Evolutionary conservation across 2,113 vertebrate species (phyloP).

Genomic region (Lepisosteus osseus): DNA sequence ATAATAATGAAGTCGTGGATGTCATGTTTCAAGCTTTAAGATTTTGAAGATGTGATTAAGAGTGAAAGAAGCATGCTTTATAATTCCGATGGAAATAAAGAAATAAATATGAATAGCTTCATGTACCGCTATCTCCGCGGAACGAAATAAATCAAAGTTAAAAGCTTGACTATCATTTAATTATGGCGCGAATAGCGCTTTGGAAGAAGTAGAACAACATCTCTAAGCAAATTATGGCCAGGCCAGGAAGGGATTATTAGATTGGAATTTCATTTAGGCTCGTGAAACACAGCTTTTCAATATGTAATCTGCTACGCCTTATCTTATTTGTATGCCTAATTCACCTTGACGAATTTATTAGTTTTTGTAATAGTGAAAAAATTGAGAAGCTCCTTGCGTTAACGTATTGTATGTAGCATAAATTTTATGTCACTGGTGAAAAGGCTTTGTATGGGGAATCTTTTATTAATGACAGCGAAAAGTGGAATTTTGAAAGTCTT

Average conservation of each 20-base stretch:
- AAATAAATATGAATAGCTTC: slow-evolving; percentile 58
- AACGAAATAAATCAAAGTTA: slow-evolving; percentile 83
- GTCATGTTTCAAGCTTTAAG: not conserved
- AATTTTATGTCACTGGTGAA: slow-evolving; percentile 74
- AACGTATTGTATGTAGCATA: slow-evolving; percentile 71
- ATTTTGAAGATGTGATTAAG: not conserved
- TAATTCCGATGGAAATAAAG: slow-evolving; percentile 21
- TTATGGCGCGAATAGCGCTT: slow-evolving; percentile 73
- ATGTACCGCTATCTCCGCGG: slow-evolving; percentile 65
- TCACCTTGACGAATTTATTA: slow-evolving; percentile 83
- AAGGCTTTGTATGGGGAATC: slow-evolving; percentile 71
- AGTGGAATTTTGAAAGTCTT: slow-evolving; percentile 68
- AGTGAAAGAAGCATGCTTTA: slow-evolving; percentile 6
- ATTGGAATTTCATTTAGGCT: slow-evolving; percentile 87
- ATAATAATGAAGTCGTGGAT: not conserved
- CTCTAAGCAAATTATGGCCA: slow-evolving; percentile 81
- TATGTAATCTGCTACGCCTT: slow-evolving; percentile 77
- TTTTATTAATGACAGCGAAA: slow-evolving; percentile 78
- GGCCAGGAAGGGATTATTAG: slow-evolving; percentile 78
- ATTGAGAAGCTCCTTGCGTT: slow-evolving; percentile 65
- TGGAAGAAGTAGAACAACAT: slow-evolving; percentile 78
- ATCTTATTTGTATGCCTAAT: slow-evolving; percentile 82
- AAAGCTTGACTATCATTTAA: slow-evolving; percentile 82
- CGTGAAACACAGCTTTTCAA: slow-evolving; percentile 76
- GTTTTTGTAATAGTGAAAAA: slow-evolving; percentile 75